Conservation (phyloP, 1,140 invertebrate species). For the Drosophila navojoa region DNA sequence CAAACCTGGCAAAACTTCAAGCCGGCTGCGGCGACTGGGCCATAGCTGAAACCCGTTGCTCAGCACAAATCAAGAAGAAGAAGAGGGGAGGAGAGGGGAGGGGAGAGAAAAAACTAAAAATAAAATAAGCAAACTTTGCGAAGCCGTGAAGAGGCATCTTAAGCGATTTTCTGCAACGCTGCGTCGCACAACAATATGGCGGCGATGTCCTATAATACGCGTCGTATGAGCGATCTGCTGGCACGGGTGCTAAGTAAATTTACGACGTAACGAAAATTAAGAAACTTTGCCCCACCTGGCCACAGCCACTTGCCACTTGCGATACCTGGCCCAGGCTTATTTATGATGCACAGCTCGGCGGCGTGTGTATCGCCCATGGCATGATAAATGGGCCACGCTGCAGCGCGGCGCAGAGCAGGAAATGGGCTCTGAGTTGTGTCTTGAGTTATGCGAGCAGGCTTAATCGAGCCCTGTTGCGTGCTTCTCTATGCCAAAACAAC, state of each 20-base stretch:
- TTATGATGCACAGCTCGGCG: conserved; percentile 58
- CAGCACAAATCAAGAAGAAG: conserved; percentile 19
- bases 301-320: conserved; percentile 48
- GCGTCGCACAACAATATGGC: conserved; percentile 66
- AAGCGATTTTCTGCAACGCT: conserved; percentile 70
- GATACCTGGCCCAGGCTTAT: conserved; percentile 53
- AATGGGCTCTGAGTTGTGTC: conserved; percentile 64
- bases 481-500: neutral
- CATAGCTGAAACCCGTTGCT: conserved; percentile 18
- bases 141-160: conserved; percentile 57
- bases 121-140: conserved; percentile 52
- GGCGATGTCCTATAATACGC: conserved; percentile 19
- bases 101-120: neutral
- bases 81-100: neutral
- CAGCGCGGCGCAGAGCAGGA: conserved; percentile 49
- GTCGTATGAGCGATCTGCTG: conserved; percentile 30
- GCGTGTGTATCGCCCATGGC: conserved; percentile 36
- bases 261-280: conserved; percentile 70
- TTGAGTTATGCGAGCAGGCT: conserved; percentile 62
- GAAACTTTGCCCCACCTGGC: conserved; percentile 53
- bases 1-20: conserved; percentile 61
- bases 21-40: conserved; percentile 63
- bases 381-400: conserved; percentile 68
- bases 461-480: conserved; percentile 36
- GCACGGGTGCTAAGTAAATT: conserved; percentile 52